Evolutionary conservation across 2,113 vertebrate species (phyloP).

Genomic region (Sceloporus undulatus): DNA sequence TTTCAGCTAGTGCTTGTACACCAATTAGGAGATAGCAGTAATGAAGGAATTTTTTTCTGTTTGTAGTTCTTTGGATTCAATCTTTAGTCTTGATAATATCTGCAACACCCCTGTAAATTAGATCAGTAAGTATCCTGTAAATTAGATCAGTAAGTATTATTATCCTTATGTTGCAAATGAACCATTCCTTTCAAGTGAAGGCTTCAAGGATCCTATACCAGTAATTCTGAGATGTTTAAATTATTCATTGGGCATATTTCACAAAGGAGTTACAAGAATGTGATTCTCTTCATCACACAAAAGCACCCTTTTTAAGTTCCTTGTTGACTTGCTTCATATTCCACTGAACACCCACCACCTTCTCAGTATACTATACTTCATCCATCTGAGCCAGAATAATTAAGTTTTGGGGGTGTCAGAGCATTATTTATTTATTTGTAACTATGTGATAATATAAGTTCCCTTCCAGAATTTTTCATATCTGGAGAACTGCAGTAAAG

Average conservation of each 20-base stretch:
- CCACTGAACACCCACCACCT: not conserved
- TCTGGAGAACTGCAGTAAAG: not conserved
- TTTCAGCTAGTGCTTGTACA: not conserved
- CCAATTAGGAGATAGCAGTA: not conserved
- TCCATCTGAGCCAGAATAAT: no score
- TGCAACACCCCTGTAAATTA: not conserved
- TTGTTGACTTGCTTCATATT: not conserved
- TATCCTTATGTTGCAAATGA: accelerated
- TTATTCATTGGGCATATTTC: not conserved
- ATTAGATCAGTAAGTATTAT: accelerated
- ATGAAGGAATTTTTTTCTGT: not conserved
- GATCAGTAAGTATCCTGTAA: not conserved
- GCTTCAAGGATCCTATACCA: not conserved
- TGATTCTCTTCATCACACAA: not conserved
- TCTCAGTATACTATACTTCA: no score
- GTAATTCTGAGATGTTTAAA: not conserved
- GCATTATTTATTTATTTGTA: no score
- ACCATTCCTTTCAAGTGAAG: not conserved
- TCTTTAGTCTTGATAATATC: not conserved
- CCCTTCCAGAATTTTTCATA: not conserved
- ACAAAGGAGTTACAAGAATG: not conserved
- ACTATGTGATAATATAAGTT: not conserved
- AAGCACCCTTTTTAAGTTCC: not conserved
- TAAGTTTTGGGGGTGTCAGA: no score
- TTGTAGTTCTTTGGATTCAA: not conserved